phyloP scores from a whole-genome alignment of 2,888 invertebrate genomes.

The Ormyrus rosae region DNA sequence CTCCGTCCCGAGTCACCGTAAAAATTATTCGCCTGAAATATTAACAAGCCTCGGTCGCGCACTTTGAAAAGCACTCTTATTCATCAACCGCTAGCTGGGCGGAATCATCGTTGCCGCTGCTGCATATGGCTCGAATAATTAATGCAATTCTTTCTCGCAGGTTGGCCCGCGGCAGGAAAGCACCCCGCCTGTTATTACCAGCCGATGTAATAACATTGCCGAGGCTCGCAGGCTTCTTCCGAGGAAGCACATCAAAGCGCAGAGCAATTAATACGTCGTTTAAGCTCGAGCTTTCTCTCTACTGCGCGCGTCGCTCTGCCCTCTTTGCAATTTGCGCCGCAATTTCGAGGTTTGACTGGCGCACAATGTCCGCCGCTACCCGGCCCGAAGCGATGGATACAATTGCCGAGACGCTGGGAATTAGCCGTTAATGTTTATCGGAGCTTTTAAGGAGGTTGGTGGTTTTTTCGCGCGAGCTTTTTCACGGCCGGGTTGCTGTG shows the following conservation, averaged over 20 bases:
- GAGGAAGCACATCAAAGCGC: constrained; percentile 64
- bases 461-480: too few species aligned
- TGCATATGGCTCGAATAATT: constrained; percentile 4
- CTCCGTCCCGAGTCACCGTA: too few species aligned
- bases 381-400: constrained; percentile 30
- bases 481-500: too few species aligned
- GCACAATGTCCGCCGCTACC: constrained; percentile 34
- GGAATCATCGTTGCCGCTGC: neutral
- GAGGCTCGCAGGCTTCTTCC: neutral
- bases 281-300: constrained; percentile 55
- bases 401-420: constrained; percentile 26
- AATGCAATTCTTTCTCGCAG: constrained; percentile 21
- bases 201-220: constrained; percentile 36
- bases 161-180: neutral
- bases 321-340: constrained; percentile 23
- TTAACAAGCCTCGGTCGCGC: too few species aligned
- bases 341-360: constrained; percentile 59
- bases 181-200: constrained; percentile 17
- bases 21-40: too few species aligned
- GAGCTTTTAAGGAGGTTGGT: neutral
- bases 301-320: neutral
- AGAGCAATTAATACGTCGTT: constrained; percentile 70
- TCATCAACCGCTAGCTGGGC: too few species aligned
- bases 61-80: too few species aligned
- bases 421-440: constrained; percentile 42